Percentiles rank a stretch among this genome's conserved stretches.
Evolutionary conservation across 2,888 invertebrate species (phyloP).

Genomic region (Parnassius mnemosyne): DNA sequence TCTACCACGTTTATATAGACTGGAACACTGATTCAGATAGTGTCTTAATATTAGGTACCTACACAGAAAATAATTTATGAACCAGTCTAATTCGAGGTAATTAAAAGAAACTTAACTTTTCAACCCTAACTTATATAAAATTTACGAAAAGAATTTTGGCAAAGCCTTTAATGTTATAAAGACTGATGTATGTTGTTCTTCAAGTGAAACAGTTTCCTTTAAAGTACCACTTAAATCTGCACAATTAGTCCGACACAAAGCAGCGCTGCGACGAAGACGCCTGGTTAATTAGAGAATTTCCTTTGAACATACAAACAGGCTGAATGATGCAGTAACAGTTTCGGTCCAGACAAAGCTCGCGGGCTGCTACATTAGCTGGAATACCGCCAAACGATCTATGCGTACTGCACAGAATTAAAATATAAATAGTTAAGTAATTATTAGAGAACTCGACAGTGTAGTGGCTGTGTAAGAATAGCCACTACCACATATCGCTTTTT

Average conservation of each 20-base stretch:
- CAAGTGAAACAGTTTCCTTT: conserved; percentile 11
- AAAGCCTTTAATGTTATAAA: neutral
- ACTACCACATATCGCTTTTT: too few relatives aligned
- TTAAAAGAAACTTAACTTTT: too few relatives aligned
- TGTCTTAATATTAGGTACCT: too few relatives aligned
- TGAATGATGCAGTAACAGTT: conserved; percentile 15
- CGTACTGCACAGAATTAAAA: neutral
- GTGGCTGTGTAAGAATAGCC: too few relatives aligned
- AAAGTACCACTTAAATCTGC: conserved; percentile 13
- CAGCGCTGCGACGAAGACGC: conserved; percentile 8
- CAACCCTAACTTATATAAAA: too few relatives aligned
- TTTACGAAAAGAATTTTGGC: neutral
- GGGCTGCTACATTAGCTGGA: neutral
- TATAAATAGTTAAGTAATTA: too few relatives aligned
- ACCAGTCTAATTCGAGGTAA: too few relatives aligned
- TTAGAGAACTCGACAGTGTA: too few relatives aligned
- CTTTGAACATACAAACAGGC: conserved; percentile 37
- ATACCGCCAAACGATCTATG: conserved; percentile 7
- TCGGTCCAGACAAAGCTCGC: conserved; percentile 1
- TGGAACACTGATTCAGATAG: too few relatives aligned
- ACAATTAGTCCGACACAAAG: conserved; percentile 17
- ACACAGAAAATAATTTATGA: too few relatives aligned
- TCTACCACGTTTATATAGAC: too few relatives aligned
- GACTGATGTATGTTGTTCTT: neutral
- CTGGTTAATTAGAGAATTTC: conserved; percentile 38